These are phyloP conservation scores for Drosophila azteca DNA, from an alignment of 1,140 invertebrate species.

Conservation along the genomic window DNA sequence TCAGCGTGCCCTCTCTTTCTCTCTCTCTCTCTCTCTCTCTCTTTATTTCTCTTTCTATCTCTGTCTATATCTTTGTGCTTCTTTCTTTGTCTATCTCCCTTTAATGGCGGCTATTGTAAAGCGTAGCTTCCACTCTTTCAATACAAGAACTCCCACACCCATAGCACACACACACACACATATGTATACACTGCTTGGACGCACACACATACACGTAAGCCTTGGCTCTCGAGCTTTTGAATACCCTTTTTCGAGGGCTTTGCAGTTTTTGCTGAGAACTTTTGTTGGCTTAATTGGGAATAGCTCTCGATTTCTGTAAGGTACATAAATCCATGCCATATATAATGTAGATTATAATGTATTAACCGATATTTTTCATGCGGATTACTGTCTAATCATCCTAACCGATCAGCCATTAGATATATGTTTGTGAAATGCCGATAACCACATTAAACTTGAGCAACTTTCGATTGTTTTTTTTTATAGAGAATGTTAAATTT, in stretches of 20 bases:
- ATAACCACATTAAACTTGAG: no score
- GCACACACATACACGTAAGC: conserved; percentile 11
- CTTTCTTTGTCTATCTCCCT: conserved; percentile 25
- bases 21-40: not conserved
- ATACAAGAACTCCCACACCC: conserved; percentile 61
- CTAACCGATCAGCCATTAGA: no score
- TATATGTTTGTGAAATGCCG: no score
- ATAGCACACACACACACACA: conserved; percentile 22
- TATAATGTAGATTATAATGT: no score
- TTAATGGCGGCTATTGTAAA: conserved; percentile 57
- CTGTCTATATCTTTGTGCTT: not conserved
- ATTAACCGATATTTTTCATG: no score
- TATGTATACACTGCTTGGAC: conserved; percentile 3
- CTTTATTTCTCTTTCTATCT: not conserved
- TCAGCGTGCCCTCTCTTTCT: conserved; percentile 37
- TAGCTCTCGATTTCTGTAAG: no score
- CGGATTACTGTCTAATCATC: no score
- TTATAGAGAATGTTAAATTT: no score
- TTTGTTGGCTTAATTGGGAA: no score
- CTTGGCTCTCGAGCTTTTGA: conserved; percentile 31
- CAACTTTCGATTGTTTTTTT: no score
- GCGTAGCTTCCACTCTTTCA: conserved; percentile 46
- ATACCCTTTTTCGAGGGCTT: conserved; percentile 3
- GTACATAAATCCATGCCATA: no score
- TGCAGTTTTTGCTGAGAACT: not conserved